Evolutionary conservation across 2,888 invertebrate species (phyloP), one percentile per base, ranked within the genome.

Genomic region (Ectropis crepuscularia): DNA sequence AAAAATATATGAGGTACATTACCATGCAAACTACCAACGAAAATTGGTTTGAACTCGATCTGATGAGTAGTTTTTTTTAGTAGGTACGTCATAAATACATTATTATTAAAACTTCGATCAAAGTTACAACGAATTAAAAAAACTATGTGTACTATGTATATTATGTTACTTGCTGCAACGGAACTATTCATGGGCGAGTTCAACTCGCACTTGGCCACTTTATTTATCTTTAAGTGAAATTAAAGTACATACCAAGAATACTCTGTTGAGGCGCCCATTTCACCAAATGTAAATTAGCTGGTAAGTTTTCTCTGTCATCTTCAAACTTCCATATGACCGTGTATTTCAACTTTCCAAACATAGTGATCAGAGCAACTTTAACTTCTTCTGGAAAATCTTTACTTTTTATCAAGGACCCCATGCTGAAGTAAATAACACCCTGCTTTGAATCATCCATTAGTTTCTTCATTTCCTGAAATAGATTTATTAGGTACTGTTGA

Each of bases 291-390:
- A 93, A 83, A 67, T 93, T 93, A 12, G 76, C 73, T 0, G 89
- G 87, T 37, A 80, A 38, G 39, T 78, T 74, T 5, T 74, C 65
- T 6, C 86, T 50, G 0, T 74, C 71, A 47, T 83, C 84, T 70
- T 89, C 88, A 67, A 86, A 85, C 70, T 92, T 93, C 92, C 91
- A 92, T 45, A 94, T 69, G 0, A 93, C 88, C 0, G 84, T 87
- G 67, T 93, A 89, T 46, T 88, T 86, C 16, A 93, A 67, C 49
- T 69, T 73, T 0, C 85, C 78, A 51, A 94, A 90, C 16, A 85
- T 77, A 12, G 81, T 72, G 2, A 92, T 46, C 2, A 93, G 74
- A 0, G 71, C 72, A 45, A 71, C 74, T 49, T 82, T 84, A 2
- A 85, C 60, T 43, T 79, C 69, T 2, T 78, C 76, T 0, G 90